phyloP scores from a whole-genome alignment of 92 coral and sea anemone genomes.

The Palythoa grandiflora region DNA sequence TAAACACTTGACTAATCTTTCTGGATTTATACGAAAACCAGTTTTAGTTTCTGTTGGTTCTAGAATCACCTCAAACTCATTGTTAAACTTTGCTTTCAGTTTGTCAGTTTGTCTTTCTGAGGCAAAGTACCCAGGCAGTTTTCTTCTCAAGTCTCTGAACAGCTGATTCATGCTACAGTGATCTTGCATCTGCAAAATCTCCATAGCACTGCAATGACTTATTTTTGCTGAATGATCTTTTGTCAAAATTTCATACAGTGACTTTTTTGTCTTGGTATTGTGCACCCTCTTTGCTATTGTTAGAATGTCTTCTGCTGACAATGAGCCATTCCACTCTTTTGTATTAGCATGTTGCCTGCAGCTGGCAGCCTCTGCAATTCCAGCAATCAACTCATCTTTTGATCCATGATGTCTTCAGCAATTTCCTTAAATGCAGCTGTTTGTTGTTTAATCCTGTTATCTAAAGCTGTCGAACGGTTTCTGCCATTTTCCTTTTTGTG shows the following conservation, averaged over 20 bases:
- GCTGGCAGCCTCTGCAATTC: slow-evolving; percentile 38
- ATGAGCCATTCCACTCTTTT: slow-evolving; percentile 28
- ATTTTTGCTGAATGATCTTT: slow-evolving; percentile 12
- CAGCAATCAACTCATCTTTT: slow-evolving; percentile 22
- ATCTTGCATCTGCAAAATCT: slow-evolving; percentile 41
- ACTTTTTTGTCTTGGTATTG: slow-evolving; percentile 24
- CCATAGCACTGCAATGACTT: slow-evolving; percentile 35
- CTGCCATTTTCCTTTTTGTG: background rate
- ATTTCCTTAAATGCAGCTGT: slow-evolving; percentile 15
- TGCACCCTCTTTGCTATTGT: slow-evolving; percentile 13
- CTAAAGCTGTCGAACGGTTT: background rate
- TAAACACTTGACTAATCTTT: slow-evolving; percentile 25
- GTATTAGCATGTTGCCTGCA: background rate
- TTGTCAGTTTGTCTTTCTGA: slow-evolving; percentile 42
- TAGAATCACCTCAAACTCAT: slow-evolving; percentile 53
- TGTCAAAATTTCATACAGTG: slow-evolving; percentile 24
- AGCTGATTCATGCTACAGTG: slow-evolving; percentile 34
- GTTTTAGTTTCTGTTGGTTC: slow-evolving; percentile 52
- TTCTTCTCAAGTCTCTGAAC: slow-evolving; percentile 25
- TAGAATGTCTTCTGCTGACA: slow-evolving; percentile 46
- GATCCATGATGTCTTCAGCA: slow-evolving; percentile 33
- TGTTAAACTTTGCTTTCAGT: slow-evolving; percentile 37
- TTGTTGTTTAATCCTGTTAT: slow-evolving; percentile 10
- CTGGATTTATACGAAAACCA: slow-evolving; percentile 38
- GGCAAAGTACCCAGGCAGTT: slow-evolving; percentile 38